phyloP scores from a whole-genome alignment of 2,113 vertebrate species.

The Pseudorasbora parva region DNA sequence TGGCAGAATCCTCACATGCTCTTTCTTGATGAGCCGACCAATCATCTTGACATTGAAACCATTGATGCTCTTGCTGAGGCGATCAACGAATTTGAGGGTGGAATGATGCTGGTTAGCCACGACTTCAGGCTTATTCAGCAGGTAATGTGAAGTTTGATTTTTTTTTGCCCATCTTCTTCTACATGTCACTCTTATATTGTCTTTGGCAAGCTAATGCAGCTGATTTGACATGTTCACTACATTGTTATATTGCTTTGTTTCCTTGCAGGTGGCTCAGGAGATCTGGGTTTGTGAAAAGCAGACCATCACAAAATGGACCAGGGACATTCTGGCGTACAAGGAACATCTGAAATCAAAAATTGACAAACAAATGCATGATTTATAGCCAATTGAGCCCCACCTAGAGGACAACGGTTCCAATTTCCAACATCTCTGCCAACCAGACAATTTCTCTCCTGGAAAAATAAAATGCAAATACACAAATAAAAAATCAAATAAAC shows the following conservation, averaged over 20 bases:
- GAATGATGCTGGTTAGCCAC: slow-evolving; percentile 98
- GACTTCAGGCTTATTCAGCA: slow-evolving; percentile 98
- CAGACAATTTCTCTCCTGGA: neutral
- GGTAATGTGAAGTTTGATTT: slow-evolving; percentile 69
- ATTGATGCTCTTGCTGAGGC: slow-evolving; percentile 96
- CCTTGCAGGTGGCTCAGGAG: slow-evolving; percentile 89
- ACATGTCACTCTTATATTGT: neutral
- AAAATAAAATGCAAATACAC: too few species aligned
- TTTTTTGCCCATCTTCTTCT: neutral
- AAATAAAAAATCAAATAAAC: too few species aligned
- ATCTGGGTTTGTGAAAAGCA: slow-evolving; percentile 99
- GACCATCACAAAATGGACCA: slow-evolving; percentile 94
- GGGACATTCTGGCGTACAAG: slow-evolving; percentile 94
- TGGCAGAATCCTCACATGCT: slow-evolving; percentile 98
- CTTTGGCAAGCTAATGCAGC: neutral
- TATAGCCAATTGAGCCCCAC: slow-evolving; percentile 50
- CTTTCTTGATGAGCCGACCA: slow-evolving; percentile 97
- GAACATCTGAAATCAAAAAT: slow-evolving; percentile 96
- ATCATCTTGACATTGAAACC: slow-evolving; percentile 97
- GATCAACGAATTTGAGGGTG: slow-evolving; percentile 95
- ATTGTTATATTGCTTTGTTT: neutral
- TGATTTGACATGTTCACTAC: neutral
- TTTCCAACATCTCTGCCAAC: slow-evolving; percentile 13
- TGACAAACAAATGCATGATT: slow-evolving; percentile 84
- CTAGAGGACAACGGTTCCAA: neutral